A percentile compares a stretch with the other conserved stretches of the same genome.
phyloP scores from a whole-genome alignment of 1,140 invertebrate species.

The Euura lappo region DNA sequence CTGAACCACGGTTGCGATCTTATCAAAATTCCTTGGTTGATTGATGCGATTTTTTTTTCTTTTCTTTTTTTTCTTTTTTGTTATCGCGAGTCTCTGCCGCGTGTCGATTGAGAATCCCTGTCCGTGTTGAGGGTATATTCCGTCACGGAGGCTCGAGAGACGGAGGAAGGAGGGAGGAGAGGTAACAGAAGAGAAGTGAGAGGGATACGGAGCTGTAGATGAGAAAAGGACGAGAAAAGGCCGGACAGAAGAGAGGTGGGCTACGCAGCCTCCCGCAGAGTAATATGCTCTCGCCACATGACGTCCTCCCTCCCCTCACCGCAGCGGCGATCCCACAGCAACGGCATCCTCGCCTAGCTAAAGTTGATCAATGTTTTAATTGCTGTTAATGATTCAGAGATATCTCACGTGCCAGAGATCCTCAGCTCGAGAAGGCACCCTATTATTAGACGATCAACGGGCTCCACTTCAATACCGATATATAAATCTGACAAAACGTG shows the following conservation, averaged over 20 bases:
- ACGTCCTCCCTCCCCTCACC: constrained; percentile 36
- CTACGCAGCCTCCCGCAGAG: constrained; percentile 45
- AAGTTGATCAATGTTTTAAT: constrained; percentile 46
- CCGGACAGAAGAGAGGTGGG: constrained; percentile 24
- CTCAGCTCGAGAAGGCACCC: neutral
- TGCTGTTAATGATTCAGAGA: constrained; percentile 45
- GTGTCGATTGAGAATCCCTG: constrained; percentile 21
- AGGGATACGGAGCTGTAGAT: constrained; percentile 13
- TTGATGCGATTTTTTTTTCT: neutral
- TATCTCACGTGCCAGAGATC: constrained; percentile 28
- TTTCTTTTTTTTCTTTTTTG: neutral
- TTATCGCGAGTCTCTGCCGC: neutral
- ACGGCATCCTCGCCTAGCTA: constrained; percentile 21
- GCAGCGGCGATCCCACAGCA: constrained; percentile 19
- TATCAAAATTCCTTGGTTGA: neutral
- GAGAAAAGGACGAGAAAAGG: constrained; percentile 1
- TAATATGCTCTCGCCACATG: constrained; percentile 52
- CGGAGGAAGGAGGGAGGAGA: constrained; percentile 18
- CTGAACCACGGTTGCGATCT: neutral
- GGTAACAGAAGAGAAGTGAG: constrained; percentile 8
- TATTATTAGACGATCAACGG: constrained; percentile 4
- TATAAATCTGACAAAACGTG: too few species aligned
- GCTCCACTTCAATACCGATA: too few species aligned
- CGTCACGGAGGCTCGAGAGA: constrained; percentile 15
- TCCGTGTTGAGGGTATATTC: neutral